Percentiles rank a stretch among this genome's conserved stretches.
Evolutionary conservation across 1,140 invertebrate species (phyloP).

Genomic region (Panagrolaimus sp.): DNA sequence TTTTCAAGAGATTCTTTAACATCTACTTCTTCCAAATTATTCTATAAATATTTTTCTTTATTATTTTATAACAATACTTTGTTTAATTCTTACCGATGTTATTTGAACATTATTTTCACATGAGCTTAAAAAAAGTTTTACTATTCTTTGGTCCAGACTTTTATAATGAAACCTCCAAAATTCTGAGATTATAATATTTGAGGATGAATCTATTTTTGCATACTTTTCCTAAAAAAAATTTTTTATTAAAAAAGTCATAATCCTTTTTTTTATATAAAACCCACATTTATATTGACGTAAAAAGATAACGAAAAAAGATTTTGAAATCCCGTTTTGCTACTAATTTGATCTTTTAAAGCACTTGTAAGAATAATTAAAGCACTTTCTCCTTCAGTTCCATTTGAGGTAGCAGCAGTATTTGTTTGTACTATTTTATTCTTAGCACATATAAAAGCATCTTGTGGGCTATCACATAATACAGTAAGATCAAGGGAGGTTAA

Average conservation of each 20-base stretch:
- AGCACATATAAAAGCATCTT: constrained; percentile 7
- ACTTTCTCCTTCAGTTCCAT: not conserved
- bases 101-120: not conserved
- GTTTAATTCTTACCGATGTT: not conserved
- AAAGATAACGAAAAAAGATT: not conserved
- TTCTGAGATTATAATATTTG: not conserved
- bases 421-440: not conserved
- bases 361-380: not conserved
- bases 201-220: not conserved
- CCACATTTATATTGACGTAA: not conserved
- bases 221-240: not conserved
- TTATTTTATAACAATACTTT: not conserved
- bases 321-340: not conserved
- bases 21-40: constrained; percentile 8
- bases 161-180: constrained; percentile 3
- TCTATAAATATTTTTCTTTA: not conserved
- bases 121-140: not conserved
- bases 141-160: not conserved
- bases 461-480: not conserved
- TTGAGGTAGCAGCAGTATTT: not conserved
- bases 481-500: too few species aligned
- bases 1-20: not conserved
- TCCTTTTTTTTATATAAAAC: not conserved
- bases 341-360: not conserved
- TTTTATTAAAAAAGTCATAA: not conserved